phyloP scores from a whole-genome alignment of 2,797 vertebrate species.

The Lacerta bilineata region DNA sequence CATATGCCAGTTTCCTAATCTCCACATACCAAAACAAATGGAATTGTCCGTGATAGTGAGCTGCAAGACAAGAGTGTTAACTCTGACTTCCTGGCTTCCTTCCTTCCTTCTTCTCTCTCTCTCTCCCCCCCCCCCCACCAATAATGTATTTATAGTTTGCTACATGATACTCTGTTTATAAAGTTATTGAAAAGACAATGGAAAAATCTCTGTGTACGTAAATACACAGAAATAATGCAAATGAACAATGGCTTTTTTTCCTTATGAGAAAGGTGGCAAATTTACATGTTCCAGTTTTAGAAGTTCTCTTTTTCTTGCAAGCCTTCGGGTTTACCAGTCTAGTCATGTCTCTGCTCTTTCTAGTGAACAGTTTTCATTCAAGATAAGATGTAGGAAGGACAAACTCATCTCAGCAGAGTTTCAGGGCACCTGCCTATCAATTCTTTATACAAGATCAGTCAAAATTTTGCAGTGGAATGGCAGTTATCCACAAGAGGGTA shows the following conservation, averaged over 20 bases:
- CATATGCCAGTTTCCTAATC: not conserved
- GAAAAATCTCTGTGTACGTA: slow-evolving; percentile 9
- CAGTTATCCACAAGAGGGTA: slow-evolving; percentile 67
- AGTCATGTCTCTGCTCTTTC: slow-evolving; percentile 65
- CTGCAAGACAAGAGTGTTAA: not conserved
- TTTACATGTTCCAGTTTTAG: slow-evolving; percentile 11
- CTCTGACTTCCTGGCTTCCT: not conserved
- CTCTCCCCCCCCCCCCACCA: too few species aligned
- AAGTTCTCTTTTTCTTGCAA: slow-evolving; percentile 65
- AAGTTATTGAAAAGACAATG: not conserved
- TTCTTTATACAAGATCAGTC: slow-evolving; percentile 70
- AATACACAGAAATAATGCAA: slow-evolving; percentile 13
- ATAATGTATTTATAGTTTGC: not conserved
- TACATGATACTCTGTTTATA: not conserved
- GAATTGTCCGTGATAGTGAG: not conserved
- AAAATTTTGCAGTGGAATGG: slow-evolving; percentile 59
- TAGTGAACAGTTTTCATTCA: slow-evolving; percentile 71
- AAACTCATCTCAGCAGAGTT: slow-evolving; percentile 65
- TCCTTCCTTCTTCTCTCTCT: too few species aligned
- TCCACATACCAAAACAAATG: not conserved
- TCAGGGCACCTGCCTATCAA: slow-evolving; percentile 66
- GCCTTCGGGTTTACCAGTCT: slow-evolving; percentile 66
- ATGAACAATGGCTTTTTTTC: not conserved
- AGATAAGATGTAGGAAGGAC: slow-evolving; percentile 69
- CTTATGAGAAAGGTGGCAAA: slow-evolving; percentile 7